Percentiles rank a stretch among this genome's conserved stretches.
Evolutionary conservation across 2,888 invertebrate genomes (phyloP).

Genomic region (Auanema freiburgensis): DNA sequence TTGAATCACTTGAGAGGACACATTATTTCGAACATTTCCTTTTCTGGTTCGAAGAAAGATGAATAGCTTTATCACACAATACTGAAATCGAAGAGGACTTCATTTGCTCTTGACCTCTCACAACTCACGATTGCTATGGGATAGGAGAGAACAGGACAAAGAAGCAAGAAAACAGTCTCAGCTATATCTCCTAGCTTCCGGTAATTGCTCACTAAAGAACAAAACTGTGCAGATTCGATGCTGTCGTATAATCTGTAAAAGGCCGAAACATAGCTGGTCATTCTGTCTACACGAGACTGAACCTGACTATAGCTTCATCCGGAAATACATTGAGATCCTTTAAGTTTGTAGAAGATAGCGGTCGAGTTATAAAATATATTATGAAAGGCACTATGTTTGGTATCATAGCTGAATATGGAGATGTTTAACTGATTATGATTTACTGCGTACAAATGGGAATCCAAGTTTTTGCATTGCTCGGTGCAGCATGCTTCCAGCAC

Average conservation of each 20-base stretch:
- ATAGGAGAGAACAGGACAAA: conserved; percentile 17
- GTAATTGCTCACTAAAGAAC: conserved; percentile 12
- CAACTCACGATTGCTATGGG: conserved; percentile 15
- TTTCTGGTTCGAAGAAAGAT: conserved; percentile 9
- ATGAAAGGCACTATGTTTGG: conserved; percentile 15
- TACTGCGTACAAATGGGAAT: conserved; percentile 4
- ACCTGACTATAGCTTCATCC: conserved; percentile 1
- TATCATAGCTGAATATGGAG: conserved; percentile 12
- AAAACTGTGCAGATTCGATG: not conserved
- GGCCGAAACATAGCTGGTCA: not conserved
- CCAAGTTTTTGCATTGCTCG: conserved; percentile 16
- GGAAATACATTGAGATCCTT: conserved; percentile 4
- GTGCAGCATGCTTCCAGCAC: conserved; percentile 14
- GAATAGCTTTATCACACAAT: conserved; percentile 7
- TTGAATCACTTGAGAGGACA: conserved; percentile 15
- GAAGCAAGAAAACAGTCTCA: conserved; percentile 13
- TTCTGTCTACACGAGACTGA: not conserved
- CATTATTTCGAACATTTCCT: conserved; percentile 9
- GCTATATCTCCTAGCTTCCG: conserved; percentile 4
- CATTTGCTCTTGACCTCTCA: not conserved
- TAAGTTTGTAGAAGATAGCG: conserved; percentile 6
- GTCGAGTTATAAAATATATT: not conserved
- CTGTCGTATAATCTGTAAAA: not conserved
- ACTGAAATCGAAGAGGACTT: too few species aligned
- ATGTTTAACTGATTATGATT: not conserved